Percentiles rank a stretch among this genome's conserved stretches.
Conservation (phyloP, 2,113 vertebrate genomes). For the Lepisosteus oculatus region DNA sequence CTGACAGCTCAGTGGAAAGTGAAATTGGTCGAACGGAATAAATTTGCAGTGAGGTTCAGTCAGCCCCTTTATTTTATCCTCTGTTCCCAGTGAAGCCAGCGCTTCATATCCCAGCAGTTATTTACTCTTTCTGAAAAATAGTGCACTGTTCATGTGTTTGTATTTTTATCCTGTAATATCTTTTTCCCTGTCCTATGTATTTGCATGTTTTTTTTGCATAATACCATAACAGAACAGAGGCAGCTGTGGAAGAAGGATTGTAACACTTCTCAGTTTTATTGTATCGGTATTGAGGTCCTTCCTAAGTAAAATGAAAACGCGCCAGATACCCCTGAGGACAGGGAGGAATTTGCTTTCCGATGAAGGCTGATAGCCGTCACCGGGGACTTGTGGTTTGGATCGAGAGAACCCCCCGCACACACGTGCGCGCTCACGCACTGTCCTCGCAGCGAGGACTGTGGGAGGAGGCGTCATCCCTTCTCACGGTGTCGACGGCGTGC, state of each 20-base stretch:
- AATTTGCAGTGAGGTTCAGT: no score
- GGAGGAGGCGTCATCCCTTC: background rate
- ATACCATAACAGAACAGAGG: no score
- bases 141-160: background rate
- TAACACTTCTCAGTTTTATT: no score
- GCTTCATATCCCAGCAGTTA: no score
- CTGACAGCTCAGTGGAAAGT: conserved; percentile 4
- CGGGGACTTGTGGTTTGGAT: background rate
- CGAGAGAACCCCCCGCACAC: background rate
- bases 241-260: no score
- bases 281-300: no score
- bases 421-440: background rate
- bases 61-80: no score
- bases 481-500: conserved; percentile 4
- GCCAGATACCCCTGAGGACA: no score
- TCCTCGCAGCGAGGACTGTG: conserved; percentile 3
- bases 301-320: no score
- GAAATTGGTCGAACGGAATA: background rate
- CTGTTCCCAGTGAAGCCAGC: no score
- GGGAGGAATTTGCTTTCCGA: no score
- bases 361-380: background rate
- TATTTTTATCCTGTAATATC: background rate
- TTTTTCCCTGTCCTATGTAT: background rate
- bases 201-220: no score
- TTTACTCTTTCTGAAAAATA: background rate